Conservation (phyloP, 1,140 invertebrate genomes). For the Caerostris extrusa region DNA sequence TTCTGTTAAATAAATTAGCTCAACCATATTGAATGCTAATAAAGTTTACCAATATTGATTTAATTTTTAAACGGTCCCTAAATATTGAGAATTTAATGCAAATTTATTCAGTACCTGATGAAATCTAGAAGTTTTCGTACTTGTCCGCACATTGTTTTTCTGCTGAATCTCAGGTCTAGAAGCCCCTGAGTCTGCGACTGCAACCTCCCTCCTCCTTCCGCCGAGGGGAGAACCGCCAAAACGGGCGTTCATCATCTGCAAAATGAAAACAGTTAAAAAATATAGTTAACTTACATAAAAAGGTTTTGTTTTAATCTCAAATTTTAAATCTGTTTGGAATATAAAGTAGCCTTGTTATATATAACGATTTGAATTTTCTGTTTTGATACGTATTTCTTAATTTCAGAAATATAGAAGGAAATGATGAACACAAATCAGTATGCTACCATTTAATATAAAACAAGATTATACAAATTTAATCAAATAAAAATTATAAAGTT, state of each 20-base stretch:
- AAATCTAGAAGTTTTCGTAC: conserved; percentile 66
- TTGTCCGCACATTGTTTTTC: conserved; percentile 72
- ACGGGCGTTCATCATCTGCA: conserved; percentile 67
- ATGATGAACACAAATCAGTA: too few species aligned
- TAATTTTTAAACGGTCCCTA: neutral
- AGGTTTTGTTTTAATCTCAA: neutral
- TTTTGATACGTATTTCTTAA: neutral
- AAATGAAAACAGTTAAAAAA: neutral
- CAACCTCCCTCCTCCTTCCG: conserved; percentile 54
- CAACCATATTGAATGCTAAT: neutral
- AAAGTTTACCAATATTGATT: neutral
- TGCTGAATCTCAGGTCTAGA: conserved; percentile 47
- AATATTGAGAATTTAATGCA: neutral
- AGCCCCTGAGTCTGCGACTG: conserved; percentile 36
- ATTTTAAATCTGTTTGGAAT: neutral
- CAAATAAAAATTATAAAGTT: too few species aligned
- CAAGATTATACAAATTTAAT: too few species aligned
- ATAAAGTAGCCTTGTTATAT: neutral
- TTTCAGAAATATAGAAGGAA: neutral
- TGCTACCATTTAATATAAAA: too few species aligned
- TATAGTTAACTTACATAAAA: neutral
- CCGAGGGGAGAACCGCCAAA: conserved; percentile 51
- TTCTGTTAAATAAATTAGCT: too few species aligned
- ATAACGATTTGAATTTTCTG: neutral
- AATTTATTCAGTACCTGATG: conserved; percentile 44